Percentiles rank a stretch among this genome's conserved stretches.
Evolutionary conservation across 2,797 vertebrate species (phyloP).

Genomic region (Poliocrania exsul): DNA sequence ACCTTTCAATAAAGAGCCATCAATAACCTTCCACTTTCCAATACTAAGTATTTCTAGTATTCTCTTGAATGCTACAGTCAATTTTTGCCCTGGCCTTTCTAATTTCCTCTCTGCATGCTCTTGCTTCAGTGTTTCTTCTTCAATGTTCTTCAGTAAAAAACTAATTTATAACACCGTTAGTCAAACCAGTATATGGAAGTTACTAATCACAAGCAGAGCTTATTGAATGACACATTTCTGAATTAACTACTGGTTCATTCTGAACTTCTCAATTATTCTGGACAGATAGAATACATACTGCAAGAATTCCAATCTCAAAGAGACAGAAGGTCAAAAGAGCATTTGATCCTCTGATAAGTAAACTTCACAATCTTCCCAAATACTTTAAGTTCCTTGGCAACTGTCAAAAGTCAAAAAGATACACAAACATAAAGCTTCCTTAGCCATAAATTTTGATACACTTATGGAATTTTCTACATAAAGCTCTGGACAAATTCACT

Average conservation of each 20-base stretch:
- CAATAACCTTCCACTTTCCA: background rate
- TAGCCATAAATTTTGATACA: background rate
- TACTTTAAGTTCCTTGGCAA: background rate
- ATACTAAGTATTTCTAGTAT: background rate
- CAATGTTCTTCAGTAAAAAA: background rate
- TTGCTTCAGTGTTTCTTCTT: background rate
- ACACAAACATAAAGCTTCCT: background rate
- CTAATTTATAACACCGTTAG: background rate
- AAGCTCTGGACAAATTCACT: background rate
- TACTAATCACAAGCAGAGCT: background rate
- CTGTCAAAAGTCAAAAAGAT: background rate
- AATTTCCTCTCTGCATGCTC: background rate
- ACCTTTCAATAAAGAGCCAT: background rate
- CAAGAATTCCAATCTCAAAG: background rate
- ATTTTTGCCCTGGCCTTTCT: background rate
- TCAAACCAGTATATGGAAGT: background rate
- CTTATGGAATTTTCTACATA: background rate
- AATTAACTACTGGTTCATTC: background rate
- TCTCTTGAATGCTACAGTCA: background rate
- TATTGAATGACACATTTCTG: background rate
- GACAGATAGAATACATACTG: background rate
- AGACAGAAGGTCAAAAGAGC: background rate
- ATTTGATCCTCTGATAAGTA: background rate
- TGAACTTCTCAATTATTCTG: background rate
- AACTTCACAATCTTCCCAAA: background rate